Percentiles rank a stretch among this genome's conserved stretches.
Evolutionary conservation across 2,888 invertebrate genomes (phyloP).

Genomic region (Lycocerus yunnanus): DNA sequence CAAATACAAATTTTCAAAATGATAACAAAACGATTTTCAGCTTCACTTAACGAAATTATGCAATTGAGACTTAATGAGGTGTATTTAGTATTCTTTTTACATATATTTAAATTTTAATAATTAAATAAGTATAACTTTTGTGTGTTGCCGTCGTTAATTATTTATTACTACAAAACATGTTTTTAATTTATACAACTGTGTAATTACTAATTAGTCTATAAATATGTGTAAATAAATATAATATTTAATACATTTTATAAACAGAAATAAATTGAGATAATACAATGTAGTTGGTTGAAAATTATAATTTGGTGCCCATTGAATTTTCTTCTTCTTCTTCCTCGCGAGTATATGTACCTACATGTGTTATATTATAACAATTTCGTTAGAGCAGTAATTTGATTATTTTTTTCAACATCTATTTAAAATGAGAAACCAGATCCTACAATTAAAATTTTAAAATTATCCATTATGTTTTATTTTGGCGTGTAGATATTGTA

Average conservation of each 20-base stretch:
- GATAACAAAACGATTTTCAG: too few relatives aligned
- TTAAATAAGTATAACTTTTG: background rate
- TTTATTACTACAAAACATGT: background rate
- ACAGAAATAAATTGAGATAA: background rate
- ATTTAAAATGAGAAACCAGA: background rate
- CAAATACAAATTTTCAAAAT: too few relatives aligned
- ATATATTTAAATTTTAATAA: background rate
- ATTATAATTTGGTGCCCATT: background rate
- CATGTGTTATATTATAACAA: background rate
- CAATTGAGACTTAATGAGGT: too few relatives aligned
- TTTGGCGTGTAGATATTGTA: conserved; percentile 15
- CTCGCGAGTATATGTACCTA: too few relatives aligned
- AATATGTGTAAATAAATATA: background rate
- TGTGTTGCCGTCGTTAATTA: background rate
- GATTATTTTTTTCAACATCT: background rate
- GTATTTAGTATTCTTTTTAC: too few relatives aligned
- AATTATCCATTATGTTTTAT: conserved; percentile 15
- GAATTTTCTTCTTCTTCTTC: background rate
- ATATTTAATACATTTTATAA: background rate
- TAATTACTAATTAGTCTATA: background rate
- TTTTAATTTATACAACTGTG: background rate
- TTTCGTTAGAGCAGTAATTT: background rate
- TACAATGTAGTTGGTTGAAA: too few relatives aligned
- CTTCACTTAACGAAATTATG: too few relatives aligned
- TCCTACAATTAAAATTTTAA: background rate